phyloP scores from a whole-genome alignment of 2,113 vertebrate species.

The Ageneiosus marmoratus region DNA sequence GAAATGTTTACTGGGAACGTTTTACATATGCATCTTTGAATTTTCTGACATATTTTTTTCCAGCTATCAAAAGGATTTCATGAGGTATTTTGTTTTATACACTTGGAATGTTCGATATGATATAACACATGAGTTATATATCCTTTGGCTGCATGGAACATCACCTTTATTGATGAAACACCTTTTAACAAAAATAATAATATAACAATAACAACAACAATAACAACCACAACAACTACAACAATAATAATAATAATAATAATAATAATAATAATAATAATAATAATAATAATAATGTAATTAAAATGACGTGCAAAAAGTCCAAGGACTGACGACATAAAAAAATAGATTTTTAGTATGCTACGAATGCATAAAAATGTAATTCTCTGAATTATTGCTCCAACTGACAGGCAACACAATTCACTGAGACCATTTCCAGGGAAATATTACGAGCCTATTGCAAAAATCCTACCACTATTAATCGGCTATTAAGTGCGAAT shows the following conservation, averaged over 20 bases:
- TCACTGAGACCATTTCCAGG: not conserved
- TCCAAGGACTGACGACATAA: not conserved
- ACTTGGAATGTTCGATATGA: slow-evolving; percentile 77
- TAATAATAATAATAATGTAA: not conserved
- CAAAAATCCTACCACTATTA: not conserved
- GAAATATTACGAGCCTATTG: not conserved
- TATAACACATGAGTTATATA: slow-evolving; percentile 61
- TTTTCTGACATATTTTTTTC: slow-evolving; percentile 77
- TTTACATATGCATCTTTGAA: slow-evolving; percentile 62
- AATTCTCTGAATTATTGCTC: not conserved
- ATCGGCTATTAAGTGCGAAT: not conserved
- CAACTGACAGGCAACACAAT: not conserved
- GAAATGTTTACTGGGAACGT: slow-evolving; percentile 48
- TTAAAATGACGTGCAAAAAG: not conserved
- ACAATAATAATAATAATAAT: slow-evolving; percentile 21
- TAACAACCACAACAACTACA: not conserved
- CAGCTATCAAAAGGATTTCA: slow-evolving; percentile 82
- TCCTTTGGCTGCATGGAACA: slow-evolving; percentile 69
- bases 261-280: slow-evolving; percentile 11
- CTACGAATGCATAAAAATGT: not conserved
- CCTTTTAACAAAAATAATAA: too few species aligned
- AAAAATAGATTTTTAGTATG: not conserved
- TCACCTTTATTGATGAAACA: slow-evolving; percentile 40
- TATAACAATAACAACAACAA: slow-evolving; percentile 13
- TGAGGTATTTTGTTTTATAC: slow-evolving; percentile 80